Conservation (phyloP, 2,113 vertebrate species). For the Ranitomeya imitator region DNA sequence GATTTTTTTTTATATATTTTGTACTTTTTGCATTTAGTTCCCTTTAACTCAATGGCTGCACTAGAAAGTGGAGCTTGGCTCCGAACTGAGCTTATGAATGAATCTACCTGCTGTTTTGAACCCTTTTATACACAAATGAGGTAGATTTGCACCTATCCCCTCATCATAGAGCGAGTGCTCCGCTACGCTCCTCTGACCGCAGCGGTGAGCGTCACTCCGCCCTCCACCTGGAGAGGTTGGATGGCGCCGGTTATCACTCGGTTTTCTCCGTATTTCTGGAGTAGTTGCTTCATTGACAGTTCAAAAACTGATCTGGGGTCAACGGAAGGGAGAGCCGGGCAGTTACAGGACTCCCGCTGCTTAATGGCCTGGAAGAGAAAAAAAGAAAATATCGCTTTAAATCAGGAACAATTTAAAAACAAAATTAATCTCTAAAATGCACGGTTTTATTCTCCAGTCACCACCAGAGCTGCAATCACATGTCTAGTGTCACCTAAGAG, state of each 20-base stretch:
- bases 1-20: no score
- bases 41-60: no score
- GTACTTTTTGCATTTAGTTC: no score
- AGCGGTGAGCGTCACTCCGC: slow-evolving; percentile 66
- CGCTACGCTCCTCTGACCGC: slow-evolving; percentile 59
- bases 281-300: slow-evolving; percentile 72
- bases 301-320: slow-evolving; percentile 86
- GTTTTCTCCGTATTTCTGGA: slow-evolving; percentile 66
- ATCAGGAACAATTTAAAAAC: no score
- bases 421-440: no score
- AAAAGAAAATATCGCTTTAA: not conserved
- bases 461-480: no score
- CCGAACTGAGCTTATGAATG: no score
- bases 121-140: no score
- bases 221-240: slow-evolving; percentile 63
- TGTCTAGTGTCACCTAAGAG: no score
- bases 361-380: slow-evolving; percentile 83
- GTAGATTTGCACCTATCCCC: not conserved
- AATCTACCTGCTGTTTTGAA: no score
- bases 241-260: slow-evolving; percentile 64
- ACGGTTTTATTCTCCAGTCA: no score
- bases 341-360: slow-evolving; percentile 84
- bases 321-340: slow-evolving; percentile 80
- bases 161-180: not conserved
- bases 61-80: no score